A percentile compares a stretch with the other conserved stretches of the same genome.
Evolutionary conservation across 2,888 invertebrate genomes (phyloP).

Genomic region (Apantesis nais): DNA sequence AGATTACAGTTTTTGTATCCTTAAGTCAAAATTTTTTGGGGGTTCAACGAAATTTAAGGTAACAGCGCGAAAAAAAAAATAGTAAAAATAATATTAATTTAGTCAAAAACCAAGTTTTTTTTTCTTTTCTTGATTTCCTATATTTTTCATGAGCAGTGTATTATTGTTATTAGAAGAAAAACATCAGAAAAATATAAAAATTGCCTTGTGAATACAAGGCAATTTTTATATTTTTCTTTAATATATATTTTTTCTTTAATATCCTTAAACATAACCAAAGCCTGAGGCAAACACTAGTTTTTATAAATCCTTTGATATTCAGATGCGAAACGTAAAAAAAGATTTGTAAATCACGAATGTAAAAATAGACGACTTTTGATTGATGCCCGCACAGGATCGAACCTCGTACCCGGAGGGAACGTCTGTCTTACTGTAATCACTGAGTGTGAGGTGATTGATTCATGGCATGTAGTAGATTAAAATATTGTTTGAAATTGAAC

Average conservation of each 20-base stretch:
- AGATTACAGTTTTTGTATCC: no score
- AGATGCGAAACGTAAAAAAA: conserved; percentile 21
- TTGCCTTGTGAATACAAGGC: no score
- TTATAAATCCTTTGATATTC: conserved; percentile 30
- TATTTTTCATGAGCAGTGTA: no score
- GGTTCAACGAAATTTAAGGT: no score
- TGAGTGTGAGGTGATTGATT: conserved; percentile 57
- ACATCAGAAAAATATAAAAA: neutral
- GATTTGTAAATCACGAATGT: conserved; percentile 50
- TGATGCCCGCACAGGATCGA: conserved; percentile 65
- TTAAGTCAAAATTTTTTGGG: no score
- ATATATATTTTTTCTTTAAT: no score
- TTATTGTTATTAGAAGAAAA: no score
- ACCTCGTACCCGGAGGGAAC: conserved; percentile 55
- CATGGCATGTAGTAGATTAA: conserved; percentile 29
- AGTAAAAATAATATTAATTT: no score
- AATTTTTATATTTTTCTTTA: rapidly evolving
- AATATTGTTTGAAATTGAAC: conserved; percentile 21
- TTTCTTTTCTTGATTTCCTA: no score
- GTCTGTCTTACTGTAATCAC: conserved; percentile 54
- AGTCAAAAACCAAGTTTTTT: no score
- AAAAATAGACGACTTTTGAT: conserved; percentile 71
- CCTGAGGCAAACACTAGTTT: conserved; percentile 38
- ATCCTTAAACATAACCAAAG: conserved; percentile 1
- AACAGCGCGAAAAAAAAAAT: no score